Evolutionary conservation across 1,140 invertebrate species (phyloP), one percentile per base, ranked within the genome.

Genomic region (Holotrichia oblita): DNA sequence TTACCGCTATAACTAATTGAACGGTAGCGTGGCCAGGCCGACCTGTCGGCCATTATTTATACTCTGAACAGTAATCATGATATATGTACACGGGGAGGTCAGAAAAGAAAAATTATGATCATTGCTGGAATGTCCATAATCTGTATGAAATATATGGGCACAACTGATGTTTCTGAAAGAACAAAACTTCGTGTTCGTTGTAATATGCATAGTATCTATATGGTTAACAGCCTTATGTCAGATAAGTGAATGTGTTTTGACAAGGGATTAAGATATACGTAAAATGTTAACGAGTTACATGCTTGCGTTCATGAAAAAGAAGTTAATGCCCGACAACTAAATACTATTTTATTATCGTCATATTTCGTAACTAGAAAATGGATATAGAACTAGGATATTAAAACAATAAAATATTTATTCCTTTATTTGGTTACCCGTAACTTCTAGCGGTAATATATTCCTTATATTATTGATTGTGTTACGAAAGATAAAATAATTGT

Each of bases 1-100:
- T 64, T 64, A 64, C 61, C 61, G 61, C 61, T 64, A 64, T 27
- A 64, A 64, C 61, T 64, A 64, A 64, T 64, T 64, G 61, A 64
- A 27, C 24, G 61, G 61, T 64, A 64, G 61, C 61, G 61, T 64
- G 61, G 61, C 61, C 61, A 9, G 17, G 20, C 24, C 24, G 61
- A 64, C 17, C 61, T 64, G 61, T 64, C 61, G 61, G 61, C 61
- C 61, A 27, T 64, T 64, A 64, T 64, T 64, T 64, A 64, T 64
- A 64, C 22, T 64, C 61, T 14, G 24, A 64, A 17, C 61, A n/a
- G 61, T 64, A 64, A 64, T 64, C 61, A 22, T 64, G 24, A 27
- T 64, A 27, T 27, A 64, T 64, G 55, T 41, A 48, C n/a, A 64
- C 20, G 61, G 61, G 17, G 4, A 48, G 44, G n/a, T 48, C 3